Evolutionary conservation across 2,797 vertebrate species (phyloP), one percentile per base, ranked within the genome.

Genomic region (Limnodromus scolopaceus): DNA sequence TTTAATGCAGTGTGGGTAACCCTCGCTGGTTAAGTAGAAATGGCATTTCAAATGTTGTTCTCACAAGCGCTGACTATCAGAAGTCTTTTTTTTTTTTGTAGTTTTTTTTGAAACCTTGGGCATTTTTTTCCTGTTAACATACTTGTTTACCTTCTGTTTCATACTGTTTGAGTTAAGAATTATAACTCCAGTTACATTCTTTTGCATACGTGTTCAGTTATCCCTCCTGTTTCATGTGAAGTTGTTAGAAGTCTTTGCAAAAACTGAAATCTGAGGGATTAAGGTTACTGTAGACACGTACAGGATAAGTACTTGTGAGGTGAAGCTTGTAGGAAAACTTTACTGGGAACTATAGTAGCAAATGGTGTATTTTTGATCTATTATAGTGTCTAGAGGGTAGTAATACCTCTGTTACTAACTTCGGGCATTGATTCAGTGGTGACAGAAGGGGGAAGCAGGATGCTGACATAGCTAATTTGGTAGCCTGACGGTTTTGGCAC

Each of bases 391-490:
- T 82, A 11, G n/a, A 60, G 41, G 24, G 19, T 84, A 57, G 28
- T 55, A 60, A 2, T 83, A 38, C 46, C 36, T 79, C 32, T 86
- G 39, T 81, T 81, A 8, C 54, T 84, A 78, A 72, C 85, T 96
- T 93, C 0, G 1, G 70, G 45, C 49, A 27, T 54, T 76, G 54
- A 84, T 92, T 95, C 83, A 83, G 38, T 70, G 45, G 55, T 88
- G 88, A 64, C 83, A 87, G 85, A 64, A 94, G 87, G n/a, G 79
- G 75, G 72, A 88, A 90, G 85, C 83, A 84, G 64, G 77, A 18
- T 89, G 83, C 94, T 95, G 94, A 93, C 80, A n/a, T 32, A 57
- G 83, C 90, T 90, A 2, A 64, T 95, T 79, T 74, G 77, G 27
- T 92, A 79, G 80, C 60, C 63, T 88, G 63, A 38, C 54, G 90